Percentiles rank a stretch among this genome's conserved stretches.
phyloP scores from a whole-genome alignment of 2,113 vertebrate genomes.

The Xenotilapia caudafasciata region DNA sequence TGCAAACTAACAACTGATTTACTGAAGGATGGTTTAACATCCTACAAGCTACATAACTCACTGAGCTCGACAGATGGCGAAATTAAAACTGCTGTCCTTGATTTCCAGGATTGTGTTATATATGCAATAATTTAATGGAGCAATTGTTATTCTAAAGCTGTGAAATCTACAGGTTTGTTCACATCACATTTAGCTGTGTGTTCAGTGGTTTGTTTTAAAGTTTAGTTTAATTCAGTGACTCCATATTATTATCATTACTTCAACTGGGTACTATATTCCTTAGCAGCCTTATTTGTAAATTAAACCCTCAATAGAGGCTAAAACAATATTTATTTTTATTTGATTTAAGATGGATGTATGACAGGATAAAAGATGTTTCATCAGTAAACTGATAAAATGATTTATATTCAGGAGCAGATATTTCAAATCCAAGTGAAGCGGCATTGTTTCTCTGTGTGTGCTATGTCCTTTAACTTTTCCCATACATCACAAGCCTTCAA shows the following conservation, averaged over 20 bases:
- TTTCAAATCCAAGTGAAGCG: not conserved
- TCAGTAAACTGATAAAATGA: not conserved
- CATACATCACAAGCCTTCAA: conserved; percentile 51
- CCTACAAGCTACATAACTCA: not conserved
- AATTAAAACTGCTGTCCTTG: not conserved
- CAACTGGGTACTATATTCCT: not conserved
- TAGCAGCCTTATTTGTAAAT: not conserved
- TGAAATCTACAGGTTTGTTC: not conserved
- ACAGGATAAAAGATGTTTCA: not conserved
- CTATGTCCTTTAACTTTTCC: conserved; percentile 37
- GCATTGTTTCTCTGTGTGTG: not conserved
- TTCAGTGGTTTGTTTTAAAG: not conserved
- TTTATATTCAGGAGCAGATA: not conserved
- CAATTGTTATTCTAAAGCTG: not conserved
- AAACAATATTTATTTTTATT: not conserved
- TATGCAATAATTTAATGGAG: not conserved
- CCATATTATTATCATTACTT: not conserved
- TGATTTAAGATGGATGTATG: not conserved
- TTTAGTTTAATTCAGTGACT: not conserved
- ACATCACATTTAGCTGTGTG: not conserved
- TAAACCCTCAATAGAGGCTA: not conserved
- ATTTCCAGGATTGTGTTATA: not conserved
- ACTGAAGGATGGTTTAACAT: not conserved
- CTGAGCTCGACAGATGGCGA: not conserved
- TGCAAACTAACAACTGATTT: not conserved